A percentile compares a stretch with the other conserved stretches of the same genome.
phyloP scores from a whole-genome alignment of 2,113 vertebrate genomes.

The Laticauda laticaudata region DNA sequence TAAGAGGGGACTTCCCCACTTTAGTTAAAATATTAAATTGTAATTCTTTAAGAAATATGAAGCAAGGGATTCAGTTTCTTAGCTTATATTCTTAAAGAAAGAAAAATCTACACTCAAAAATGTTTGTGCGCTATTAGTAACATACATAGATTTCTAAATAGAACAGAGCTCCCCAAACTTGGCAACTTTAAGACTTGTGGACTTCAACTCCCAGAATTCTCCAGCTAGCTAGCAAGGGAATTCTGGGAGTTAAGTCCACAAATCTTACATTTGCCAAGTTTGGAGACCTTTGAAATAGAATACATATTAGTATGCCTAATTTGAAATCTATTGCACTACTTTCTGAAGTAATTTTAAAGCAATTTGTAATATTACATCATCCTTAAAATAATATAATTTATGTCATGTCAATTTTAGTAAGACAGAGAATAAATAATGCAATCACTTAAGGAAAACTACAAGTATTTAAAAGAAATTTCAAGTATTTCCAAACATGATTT shows the following conservation, averaged over 20 bases:
- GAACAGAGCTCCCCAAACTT: neutral
- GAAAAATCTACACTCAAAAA: neutral
- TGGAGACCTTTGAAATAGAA: neutral
- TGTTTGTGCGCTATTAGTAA: neutral
- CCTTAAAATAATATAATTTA: neutral
- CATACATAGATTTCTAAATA: neutral
- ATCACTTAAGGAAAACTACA: neutral
- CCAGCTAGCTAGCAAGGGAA: too few species aligned
- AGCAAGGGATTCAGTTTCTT: neutral
- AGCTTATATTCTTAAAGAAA: neutral
- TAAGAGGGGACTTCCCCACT: neutral
- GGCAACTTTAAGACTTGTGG: too few species aligned
- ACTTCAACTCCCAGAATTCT: too few species aligned
- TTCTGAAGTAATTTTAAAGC: constrained; percentile 22
- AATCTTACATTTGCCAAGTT: too few species aligned
- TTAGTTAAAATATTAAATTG: neutral
- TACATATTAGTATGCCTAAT: neutral
- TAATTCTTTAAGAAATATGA: neutral
- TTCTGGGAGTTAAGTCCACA: too few species aligned
- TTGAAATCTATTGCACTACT: neutral
- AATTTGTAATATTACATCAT: constrained; percentile 4
- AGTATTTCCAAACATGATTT: neutral
- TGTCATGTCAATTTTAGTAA: constrained; percentile 9
- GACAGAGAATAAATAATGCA: neutral
- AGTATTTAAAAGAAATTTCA: neutral